phyloP scores from a whole-genome alignment of 2,888 invertebrate genomes.

The Drosophila rubida region DNA sequence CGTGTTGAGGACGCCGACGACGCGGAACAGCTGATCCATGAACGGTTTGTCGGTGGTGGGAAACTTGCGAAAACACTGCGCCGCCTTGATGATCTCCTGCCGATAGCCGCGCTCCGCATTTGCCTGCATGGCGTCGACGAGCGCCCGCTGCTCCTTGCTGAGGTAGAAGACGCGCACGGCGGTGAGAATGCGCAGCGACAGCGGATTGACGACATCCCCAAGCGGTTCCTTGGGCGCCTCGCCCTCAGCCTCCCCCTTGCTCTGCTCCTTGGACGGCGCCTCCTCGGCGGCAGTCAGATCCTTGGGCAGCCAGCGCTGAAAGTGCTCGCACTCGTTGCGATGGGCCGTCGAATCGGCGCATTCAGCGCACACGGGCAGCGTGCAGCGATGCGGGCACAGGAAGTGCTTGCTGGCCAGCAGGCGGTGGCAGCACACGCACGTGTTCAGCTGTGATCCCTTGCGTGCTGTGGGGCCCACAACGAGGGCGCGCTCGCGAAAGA shows the following conservation, averaged over 20 bases:
- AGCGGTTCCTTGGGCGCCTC: background rate
- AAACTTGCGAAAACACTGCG: slow-evolving; percentile 83
- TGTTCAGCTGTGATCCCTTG: slow-evolving; percentile 86
- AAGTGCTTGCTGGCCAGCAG: slow-evolving; percentile 83
- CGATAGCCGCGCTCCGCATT: slow-evolving; percentile 82
- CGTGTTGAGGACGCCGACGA: slow-evolving; percentile 84
- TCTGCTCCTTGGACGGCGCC: background rate
- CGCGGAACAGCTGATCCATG: slow-evolving; percentile 81
- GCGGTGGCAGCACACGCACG: slow-evolving; percentile 89
- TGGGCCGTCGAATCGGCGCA: slow-evolving; percentile 88
- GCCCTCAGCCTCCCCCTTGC: background rate
- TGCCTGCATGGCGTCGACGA: slow-evolving; percentile 83
- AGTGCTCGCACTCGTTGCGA: slow-evolving; percentile 88
- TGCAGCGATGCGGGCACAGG: slow-evolving; percentile 88
- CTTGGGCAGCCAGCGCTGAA: slow-evolving; percentile 87
- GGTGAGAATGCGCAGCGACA: slow-evolving; percentile 82
- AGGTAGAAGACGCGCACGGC: slow-evolving; percentile 83
- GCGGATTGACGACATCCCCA: slow-evolving; percentile 70
- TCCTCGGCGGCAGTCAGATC: slow-evolving; percentile 64
- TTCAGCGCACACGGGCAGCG: slow-evolving; percentile 88
- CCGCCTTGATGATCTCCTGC: slow-evolving; percentile 82
- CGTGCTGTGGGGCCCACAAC: slow-evolving; percentile 89
- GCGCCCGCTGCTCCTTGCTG: slow-evolving; percentile 76
- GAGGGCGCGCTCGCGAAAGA: slow-evolving; percentile 90
- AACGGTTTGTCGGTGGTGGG: slow-evolving; percentile 82